A percentile compares a stretch with the other conserved stretches of the same genome.
These are phyloP conservation scores for Ectropis crepuscularia DNA, from an alignment of 2,888 invertebrate genomes.

Conservation along the genomic window DNA sequence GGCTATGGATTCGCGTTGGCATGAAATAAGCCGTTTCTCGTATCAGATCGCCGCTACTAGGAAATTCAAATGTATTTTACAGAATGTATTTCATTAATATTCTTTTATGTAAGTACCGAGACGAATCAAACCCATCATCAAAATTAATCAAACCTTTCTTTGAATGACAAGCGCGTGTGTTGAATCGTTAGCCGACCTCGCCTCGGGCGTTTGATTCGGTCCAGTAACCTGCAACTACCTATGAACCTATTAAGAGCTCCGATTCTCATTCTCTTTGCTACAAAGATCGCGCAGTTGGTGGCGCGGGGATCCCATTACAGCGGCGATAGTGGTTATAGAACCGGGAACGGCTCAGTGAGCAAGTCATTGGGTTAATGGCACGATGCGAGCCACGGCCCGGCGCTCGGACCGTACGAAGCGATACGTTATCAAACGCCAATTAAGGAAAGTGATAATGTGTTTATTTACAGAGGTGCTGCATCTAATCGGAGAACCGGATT, in stretches of 20 bases:
- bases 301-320: slow-evolving; percentile 41
- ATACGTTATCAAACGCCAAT: slow-evolving; percentile 33
- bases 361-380: slow-evolving; percentile 80
- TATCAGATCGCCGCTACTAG: slow-evolving; percentile 42
- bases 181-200: slow-evolving; percentile 31
- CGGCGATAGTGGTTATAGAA: slow-evolving; percentile 39
- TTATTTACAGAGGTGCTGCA: slow-evolving; percentile 84
- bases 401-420: slow-evolving; percentile 50
- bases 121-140: slow-evolving; percentile 25
- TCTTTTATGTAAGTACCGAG: slow-evolving; percentile 16
- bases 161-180: slow-evolving; percentile 27
- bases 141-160: slow-evolving; percentile 32
- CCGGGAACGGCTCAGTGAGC: slow-evolving; percentile 69
- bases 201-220: slow-evolving; percentile 29
- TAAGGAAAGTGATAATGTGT: slow-evolving; percentile 30
- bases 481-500: slow-evolving; percentile 87
- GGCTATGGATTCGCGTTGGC: slow-evolving; percentile 42
- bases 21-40: slow-evolving; percentile 39
- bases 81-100: slow-evolving; percentile 23
- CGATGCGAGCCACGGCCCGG: slow-evolving; percentile 65
- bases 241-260: slow-evolving; percentile 9
- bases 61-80: slow-evolving; percentile 28
- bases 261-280: slow-evolving; percentile 35
- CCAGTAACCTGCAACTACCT: slow-evolving; percentile 29
- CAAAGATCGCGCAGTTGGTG: slow-evolving; percentile 37